Evolutionary conservation across 2,797 vertebrate species (phyloP), one percentile per base, ranked within the genome.

Genomic region (Anguilla anguilla): DNA sequence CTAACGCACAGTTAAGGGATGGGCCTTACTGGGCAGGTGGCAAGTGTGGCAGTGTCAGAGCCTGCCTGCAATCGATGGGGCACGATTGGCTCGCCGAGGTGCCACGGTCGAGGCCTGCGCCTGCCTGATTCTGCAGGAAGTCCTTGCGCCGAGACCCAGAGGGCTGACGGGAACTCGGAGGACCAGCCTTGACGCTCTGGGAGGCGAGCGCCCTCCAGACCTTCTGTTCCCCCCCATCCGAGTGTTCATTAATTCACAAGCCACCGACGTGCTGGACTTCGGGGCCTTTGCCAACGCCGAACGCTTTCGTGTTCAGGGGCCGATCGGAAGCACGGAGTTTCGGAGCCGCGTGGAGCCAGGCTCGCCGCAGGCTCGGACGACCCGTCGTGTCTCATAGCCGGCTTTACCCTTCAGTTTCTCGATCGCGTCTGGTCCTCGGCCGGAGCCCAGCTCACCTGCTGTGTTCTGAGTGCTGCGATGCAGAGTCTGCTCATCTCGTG

Each of bases 21-120:
- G 28, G 6, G 57, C 10, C 86, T 86, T 28, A 46, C 89, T 89
- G 88, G 90, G 89, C 92, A 92, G 85, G 90, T 93, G 92, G 93
- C 91, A 89, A 43, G 90, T 90, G 84, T 67, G 88, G 74, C 89
- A 53, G 81, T 88, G 88, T 89, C 88, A 85, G 83, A 89, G 88
- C 88, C 88, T 88, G 90, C 84, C 85, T 89, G 90, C 85, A 90
- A 94, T 86, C 91, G 94, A 94, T 90, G 90, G 90, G 55, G 88
- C 13, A 92, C 84, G 6, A 11, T 53, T 7, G 6, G 51, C 90
- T 93, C 88, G 87, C 87, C 69, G 85, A 86, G 67, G 84, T 79
- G 86, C n/a, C 9, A 69, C 92, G 91, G 86, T 90, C 19, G 69
- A 92, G 91, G 86, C 91, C 86, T 15, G 39, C 59, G 88, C 88